phyloP scores from a whole-genome alignment of 2,888 invertebrate species.

The Ferrisia virgata region DNA sequence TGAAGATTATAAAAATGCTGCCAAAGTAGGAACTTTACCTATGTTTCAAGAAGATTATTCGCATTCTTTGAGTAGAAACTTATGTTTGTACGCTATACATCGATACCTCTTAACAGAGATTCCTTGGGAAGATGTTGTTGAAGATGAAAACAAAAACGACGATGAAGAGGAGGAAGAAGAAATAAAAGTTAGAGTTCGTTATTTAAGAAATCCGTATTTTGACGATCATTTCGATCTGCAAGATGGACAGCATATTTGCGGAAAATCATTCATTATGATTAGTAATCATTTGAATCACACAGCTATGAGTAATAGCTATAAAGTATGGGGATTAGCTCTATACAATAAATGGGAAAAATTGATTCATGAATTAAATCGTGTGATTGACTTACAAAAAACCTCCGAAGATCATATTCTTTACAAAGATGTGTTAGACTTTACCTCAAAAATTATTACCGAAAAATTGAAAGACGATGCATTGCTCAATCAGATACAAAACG shows the following conservation, averaged over 20 bases:
- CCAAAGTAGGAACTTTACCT: slow-evolving; percentile 70
- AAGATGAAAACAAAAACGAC: slow-evolving; percentile 53
- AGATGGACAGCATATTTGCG: slow-evolving; percentile 68
- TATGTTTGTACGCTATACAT: slow-evolving; percentile 73
- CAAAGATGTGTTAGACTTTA: slow-evolving; percentile 47
- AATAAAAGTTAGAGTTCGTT: slow-evolving; percentile 74
- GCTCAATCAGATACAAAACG: slow-evolving; percentile 51
- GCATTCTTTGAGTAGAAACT: slow-evolving; percentile 65
- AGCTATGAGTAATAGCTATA: slow-evolving; percentile 59
- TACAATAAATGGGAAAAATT: slow-evolving; percentile 66
- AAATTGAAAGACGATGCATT: slow-evolving; percentile 46
- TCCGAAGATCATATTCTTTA: slow-evolving; percentile 52
- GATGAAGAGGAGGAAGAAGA: slow-evolving; percentile 60
- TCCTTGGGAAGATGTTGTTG: slow-evolving; percentile 54
- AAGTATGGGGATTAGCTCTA: slow-evolving; percentile 65
- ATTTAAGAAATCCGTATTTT: slow-evolving; percentile 74
- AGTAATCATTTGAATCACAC: slow-evolving; percentile 56
- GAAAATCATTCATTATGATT: slow-evolving; percentile 75
- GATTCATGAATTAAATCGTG: slow-evolving; percentile 51
- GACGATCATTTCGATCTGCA: slow-evolving; percentile 88
- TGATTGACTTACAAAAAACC: slow-evolving; percentile 49
- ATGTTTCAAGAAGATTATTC: slow-evolving; percentile 87
- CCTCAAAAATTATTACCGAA: slow-evolving; percentile 38
- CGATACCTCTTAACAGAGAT: slow-evolving; percentile 63
- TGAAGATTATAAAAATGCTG: slow-evolving; percentile 68